These are phyloP conservation scores for Apamea crenata DNA, from an alignment of 2,888 invertebrate genomes.

Conservation along the genomic window DNA sequence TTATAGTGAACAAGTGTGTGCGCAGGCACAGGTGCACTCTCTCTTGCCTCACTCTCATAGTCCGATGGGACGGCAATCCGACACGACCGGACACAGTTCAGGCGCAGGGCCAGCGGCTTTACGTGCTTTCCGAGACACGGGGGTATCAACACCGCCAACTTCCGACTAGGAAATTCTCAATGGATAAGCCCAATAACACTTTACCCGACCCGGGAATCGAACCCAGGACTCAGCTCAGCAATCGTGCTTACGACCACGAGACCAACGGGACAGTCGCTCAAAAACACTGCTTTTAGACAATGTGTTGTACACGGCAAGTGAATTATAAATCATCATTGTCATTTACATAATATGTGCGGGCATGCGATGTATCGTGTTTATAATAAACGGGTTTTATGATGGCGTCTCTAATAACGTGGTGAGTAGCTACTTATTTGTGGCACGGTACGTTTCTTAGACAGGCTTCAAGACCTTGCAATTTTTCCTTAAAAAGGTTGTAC, in stretches of 20 bases:
- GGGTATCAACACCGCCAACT: too few species aligned
- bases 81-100: too few species aligned
- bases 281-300: neutral
- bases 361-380: slow-evolving; percentile 58
- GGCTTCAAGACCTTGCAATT: neutral
- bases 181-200: too few species aligned
- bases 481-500: neutral
- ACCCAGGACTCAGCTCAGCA: neutral
- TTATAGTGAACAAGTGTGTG: too few species aligned
- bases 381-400: slow-evolving; percentile 46
- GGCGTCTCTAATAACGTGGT: slow-evolving; percentile 37
- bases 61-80: too few species aligned
- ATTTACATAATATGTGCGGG: slow-evolving; percentile 43
- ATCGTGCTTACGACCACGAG: neutral
- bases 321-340: slow-evolving; percentile 34
- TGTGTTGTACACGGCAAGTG: slow-evolving; percentile 11
- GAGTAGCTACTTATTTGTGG: slow-evolving; percentile 14
- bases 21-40: too few species aligned
- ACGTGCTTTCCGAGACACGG: too few species aligned
- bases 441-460: neutral
- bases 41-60: too few species aligned
- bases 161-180: too few species aligned
- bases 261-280: neutral
- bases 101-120: too few species aligned
- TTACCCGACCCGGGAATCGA: too few species aligned